Evolutionary conservation across 53 echinoderm and acorn worm species (phyloP), one percentile per base, ranked within the genome.

Genomic region (Actinopyga echinites): DNA sequence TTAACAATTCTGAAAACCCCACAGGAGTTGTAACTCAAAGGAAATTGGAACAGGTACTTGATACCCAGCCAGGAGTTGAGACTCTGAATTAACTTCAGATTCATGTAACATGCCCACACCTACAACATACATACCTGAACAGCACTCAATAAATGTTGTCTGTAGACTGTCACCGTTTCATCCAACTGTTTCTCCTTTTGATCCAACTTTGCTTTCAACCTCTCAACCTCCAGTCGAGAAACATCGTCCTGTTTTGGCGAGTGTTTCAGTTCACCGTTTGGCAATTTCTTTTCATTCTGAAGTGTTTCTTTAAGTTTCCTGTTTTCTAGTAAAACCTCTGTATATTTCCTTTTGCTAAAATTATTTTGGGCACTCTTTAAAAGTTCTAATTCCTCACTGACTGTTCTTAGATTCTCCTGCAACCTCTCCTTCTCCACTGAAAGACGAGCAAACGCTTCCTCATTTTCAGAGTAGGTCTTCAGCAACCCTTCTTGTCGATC

Each of bases 81-180:
- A n/a, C n/a, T n/a, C n/a, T n/a, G n/a, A n/a, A 54, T 10, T 12
- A 54, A 54, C 19, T 54, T 54, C 55, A 12, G 55, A 12, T 54
- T 54, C 55, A 54, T 54, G 19, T 19, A 54, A 54, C 55, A 54
- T 54, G 19, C 55, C 10, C 10, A 54, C 19, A 54, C 55, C 55
- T 12, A 54, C 19, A 63, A 24, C 11, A 57, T 24, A 69, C 83
- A 63, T 74, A 99, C 99, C 99, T 95, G 99, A 24, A 99, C 91
- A 60, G 99, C 94, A 82, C 86, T 92, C 42, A 99, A 91, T 66
- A 99, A 83, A 38, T 99, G 99, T 29, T 94, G 79, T 53, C 99
- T 81, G 91, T 99, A 99, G 53, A 94, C 85, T 30, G 71, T 84
- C 36, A 99, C 92, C 1, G 87, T 89, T 21, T 91, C 86, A 28